Conservation (phyloP, 1,140 invertebrate genomes). For the Heliconius congener region DNA sequence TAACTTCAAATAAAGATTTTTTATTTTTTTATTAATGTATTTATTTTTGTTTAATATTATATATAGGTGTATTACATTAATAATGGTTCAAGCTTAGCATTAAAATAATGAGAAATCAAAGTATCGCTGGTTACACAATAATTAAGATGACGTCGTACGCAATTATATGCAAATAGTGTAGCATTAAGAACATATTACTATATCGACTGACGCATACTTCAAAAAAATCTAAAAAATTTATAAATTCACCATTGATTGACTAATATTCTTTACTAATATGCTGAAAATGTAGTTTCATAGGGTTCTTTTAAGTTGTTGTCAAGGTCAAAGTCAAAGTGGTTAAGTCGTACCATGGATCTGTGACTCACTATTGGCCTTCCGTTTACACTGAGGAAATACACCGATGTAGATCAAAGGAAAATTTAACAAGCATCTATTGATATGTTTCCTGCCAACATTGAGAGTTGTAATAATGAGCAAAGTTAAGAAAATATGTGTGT, state of each 20-base stretch:
- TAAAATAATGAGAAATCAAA: conserved; percentile 4
- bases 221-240: neutral
- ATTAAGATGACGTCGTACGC: neutral
- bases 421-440: neutral
- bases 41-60: too few species aligned
- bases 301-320: too few species aligned
- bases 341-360: neutral
- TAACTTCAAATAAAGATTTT: too few species aligned
- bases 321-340: neutral
- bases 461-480: too few species aligned
- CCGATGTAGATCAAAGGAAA: conserved; percentile 5
- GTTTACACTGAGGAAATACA: conserved; percentile 18
- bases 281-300: too few species aligned
- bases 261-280: too few species aligned
- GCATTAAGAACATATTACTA: conserved; percentile 12
- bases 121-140: neutral
- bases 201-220: neutral
- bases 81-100: neutral
- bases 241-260: too few species aligned
- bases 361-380: conserved; percentile 20
- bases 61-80: neutral
- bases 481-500: too few species aligned
- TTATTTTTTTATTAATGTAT: too few species aligned
- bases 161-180: conserved; percentile 20
- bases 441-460: neutral